Evolutionary conservation across 2,797 vertebrate species (phyloP).

Genomic region (Sebastolobus alascanus): DNA sequence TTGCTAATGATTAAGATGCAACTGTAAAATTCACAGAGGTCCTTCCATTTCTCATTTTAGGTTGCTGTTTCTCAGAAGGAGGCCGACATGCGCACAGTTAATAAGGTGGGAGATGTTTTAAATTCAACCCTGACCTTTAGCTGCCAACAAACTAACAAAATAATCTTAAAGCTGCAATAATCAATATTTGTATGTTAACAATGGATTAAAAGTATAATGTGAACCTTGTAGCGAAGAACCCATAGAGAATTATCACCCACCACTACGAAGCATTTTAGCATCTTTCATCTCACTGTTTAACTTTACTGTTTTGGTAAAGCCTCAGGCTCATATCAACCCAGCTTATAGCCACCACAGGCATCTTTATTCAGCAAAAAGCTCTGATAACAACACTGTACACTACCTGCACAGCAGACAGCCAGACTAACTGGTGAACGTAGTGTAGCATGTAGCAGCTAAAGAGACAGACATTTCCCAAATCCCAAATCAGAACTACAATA

Average conservation of each 20-base stretch:
- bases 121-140: not conserved
- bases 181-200: not conserved
- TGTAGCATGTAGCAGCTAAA: not conserved
- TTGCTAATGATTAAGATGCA: conserved; percentile 14
- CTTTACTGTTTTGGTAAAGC: not conserved
- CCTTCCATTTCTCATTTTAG: conserved; percentile 63
- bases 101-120: conserved; percentile 53
- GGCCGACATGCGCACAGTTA: conserved; percentile 56
- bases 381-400: not conserved
- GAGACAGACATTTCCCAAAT: not conserved
- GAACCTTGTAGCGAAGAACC: no score
- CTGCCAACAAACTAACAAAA: conserved; percentile 1
- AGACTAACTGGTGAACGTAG: not conserved
- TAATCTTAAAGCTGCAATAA: not conserved
- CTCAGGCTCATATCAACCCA: not conserved
- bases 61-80: conserved; percentile 70
- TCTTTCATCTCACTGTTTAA: not conserved
- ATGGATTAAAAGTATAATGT: not conserved
- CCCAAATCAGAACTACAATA: not conserved
- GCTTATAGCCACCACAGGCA: not conserved
- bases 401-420: not conserved
- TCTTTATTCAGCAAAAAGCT: not conserved
- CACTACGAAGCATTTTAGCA: not conserved
- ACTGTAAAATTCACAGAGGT: conserved; percentile 32
- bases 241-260: not conserved